Evolutionary conservation across 2,113 vertebrate genomes (phyloP), one percentile per base, ranked within the genome.

Genomic region (Ramphastos sulfuratus): DNA sequence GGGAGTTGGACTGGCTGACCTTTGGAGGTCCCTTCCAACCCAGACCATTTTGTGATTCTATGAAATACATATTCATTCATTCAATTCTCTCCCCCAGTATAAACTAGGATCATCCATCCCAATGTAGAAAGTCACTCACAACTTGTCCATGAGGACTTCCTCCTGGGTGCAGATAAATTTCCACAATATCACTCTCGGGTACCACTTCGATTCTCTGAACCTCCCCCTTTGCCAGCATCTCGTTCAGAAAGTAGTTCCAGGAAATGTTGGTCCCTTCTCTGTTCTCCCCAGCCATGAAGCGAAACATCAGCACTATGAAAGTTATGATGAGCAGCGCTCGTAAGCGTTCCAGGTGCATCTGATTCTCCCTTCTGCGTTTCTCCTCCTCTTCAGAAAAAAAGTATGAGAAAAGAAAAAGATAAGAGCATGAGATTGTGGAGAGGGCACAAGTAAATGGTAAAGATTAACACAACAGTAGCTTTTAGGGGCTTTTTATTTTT

Each of bases 191-290:
- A 0, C 98, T 98, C 96, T 99, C 99, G 0, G 99, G 99, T 16
- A 98, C 98, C 79, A 99, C 99, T 86, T 98, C 98, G 4, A 99
- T 98, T 1, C 98, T 98, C 35, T 98, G 98, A 80, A 99, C 99
- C 96, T 99, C 99, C 13, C 99, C 99, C 93, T 99, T 99, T 3
- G 99, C 98, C 97, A 99, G 95, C 99, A 99, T 99, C 97, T 99
- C 99, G 0, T 98, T 98, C 67, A 99, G 98, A 94, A 99, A 99
- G 95, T 99, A 99, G 9, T 97, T 99, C 99, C 99, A 99, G 63
- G 99, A 99, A 85, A 99, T 99, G 97, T 84, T 99, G 37, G 98
- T 98, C 0, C 98, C 98, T 0, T 98, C 98, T 56, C 93, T 96
- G 85, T 93, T 95, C 89, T 92, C 97, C 82, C 27, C 98, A 93